Percentiles rank a stretch among this genome's conserved stretches.
phyloP scores from a whole-genome alignment of 2,888 invertebrate genomes.

The Volucella bombylans region DNA sequence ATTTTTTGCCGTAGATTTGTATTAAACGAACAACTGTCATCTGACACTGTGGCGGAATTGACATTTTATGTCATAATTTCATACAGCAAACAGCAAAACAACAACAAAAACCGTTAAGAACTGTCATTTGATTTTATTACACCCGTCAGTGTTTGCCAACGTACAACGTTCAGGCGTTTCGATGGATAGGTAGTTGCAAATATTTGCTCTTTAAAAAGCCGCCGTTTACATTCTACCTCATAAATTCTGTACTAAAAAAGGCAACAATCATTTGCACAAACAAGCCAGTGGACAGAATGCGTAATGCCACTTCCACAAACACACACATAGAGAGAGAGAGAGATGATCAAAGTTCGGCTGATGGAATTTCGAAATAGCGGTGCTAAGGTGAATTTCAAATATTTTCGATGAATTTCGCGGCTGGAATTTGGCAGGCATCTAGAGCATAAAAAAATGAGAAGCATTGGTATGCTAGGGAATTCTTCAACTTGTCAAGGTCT shows the following conservation, averaged over 20 bases:
- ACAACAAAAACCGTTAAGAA: no score
- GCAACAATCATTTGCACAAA: constrained; percentile 49
- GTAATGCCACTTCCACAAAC: no score
- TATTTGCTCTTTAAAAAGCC: constrained; percentile 53
- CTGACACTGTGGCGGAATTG: constrained; percentile 34
- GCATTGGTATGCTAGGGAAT: no score
- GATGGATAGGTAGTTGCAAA: constrained; percentile 62
- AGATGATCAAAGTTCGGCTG: constrained; percentile 8
- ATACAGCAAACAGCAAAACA: not conserved
- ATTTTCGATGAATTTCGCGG: constrained; percentile 56
- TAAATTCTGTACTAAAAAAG: constrained; percentile 42
- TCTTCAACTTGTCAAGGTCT: no score
- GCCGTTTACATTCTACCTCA: constrained; percentile 51
- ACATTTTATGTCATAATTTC: constrained; percentile 64
- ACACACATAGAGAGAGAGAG: no score
- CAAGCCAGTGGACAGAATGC: constrained; percentile 24
- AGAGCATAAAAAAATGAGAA: not conserved
- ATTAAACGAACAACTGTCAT: no score
- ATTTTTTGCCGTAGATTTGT: no score
- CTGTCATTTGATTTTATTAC: no score
- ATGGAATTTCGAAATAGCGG: constrained; percentile 49
- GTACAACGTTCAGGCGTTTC: constrained; percentile 38
- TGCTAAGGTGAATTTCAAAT: constrained; percentile 60
- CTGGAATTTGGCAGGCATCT: constrained; percentile 19
- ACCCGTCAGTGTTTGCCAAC: constrained; percentile 34